Base-by-base conservation (phyloP, 2,113 vertebrate genomes). In the Sigmodon hispidus region DNA sequence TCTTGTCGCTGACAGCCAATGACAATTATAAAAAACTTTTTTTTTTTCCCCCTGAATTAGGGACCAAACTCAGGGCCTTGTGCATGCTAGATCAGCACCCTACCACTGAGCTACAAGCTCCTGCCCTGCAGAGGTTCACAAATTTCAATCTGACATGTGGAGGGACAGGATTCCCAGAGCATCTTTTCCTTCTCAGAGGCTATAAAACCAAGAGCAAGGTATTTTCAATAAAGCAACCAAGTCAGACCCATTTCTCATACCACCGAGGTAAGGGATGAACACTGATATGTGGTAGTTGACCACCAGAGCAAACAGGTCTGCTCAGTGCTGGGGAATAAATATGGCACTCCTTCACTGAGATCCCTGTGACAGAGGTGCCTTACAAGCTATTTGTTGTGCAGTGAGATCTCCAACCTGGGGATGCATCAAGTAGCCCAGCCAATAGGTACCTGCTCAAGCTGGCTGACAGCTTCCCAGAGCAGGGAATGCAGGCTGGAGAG, bases 401-500 rank as follows among this genome's bases (percentile, higher is more conserved):
- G n/a, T 0, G 0, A 45, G 52, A 55, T 3, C 65, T n/a, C 1
- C 3, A 69, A 55, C 70, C 65, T 43, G 26, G 5, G 0, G 57
- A 17, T 7, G 36, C 19, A 0, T 36, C 94, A 88, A 40, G 55
- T 6, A 84, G 94, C 85, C 89, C 83, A 9, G 1, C 13, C 10
- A 11, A n/a, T 45, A 69, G 57, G 97, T 97, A 99, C 99, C 99
- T 99, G 99, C 73, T 99, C 99, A 98, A 99, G 99, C 61, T 99
- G 99, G 72, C 99, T 99, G 94, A 99, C 98, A 31, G 99, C 99
- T 95, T 99, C 99, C 94, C 99, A 99, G 73, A 99, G 99, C 8
- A 99, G 99, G 0, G 99, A 99, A 98, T 99, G 99, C 97, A 99
- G 97, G 0, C 99, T 99, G 91, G 99, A 99, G 52, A 99, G 99